These are phyloP conservation scores for Machimus atricapillus DNA, from an alignment of 2,888 invertebrate genomes.

Conservation along the genomic window DNA sequence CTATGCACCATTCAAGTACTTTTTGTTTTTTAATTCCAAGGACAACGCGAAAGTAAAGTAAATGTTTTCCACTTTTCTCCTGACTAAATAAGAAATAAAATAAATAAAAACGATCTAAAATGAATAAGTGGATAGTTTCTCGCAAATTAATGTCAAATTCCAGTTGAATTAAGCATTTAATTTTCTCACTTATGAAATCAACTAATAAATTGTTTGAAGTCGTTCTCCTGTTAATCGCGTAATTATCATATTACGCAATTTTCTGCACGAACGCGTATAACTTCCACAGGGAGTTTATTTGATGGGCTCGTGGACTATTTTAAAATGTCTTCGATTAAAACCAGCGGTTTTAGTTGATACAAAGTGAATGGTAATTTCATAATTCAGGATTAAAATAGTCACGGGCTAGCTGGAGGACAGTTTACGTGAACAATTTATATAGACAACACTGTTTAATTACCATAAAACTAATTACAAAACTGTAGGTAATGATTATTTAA, in stretches of 20 bases:
- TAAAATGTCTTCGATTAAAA: neutral
- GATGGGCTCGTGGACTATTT: neutral
- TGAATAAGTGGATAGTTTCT: neutral
- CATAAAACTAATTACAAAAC: neutral
- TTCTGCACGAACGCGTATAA: neutral
- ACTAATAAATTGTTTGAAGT: neutral
- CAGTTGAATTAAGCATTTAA: neutral
- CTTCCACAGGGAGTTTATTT: neutral
- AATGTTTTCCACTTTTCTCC: neutral
- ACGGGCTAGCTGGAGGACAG: neutral
- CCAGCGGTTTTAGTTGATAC: neutral
- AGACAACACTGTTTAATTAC: neutral
- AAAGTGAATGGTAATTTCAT: neutral
- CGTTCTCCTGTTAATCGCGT: neutral
- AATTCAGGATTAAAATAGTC: neutral
- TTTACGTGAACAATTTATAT: neutral
- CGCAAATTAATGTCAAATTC: neutral
- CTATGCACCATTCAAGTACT: neutral
- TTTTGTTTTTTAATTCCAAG: neutral
- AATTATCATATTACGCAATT: neutral
- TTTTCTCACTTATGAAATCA: neutral
- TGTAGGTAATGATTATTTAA: neutral
- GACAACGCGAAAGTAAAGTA: neutral
- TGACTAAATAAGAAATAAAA: neutral
- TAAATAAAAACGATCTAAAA: neutral